Evolutionary conservation across 2,797 vertebrate species (phyloP), one percentile per base, ranked within the genome.

Genomic region (Anas acuta): DNA sequence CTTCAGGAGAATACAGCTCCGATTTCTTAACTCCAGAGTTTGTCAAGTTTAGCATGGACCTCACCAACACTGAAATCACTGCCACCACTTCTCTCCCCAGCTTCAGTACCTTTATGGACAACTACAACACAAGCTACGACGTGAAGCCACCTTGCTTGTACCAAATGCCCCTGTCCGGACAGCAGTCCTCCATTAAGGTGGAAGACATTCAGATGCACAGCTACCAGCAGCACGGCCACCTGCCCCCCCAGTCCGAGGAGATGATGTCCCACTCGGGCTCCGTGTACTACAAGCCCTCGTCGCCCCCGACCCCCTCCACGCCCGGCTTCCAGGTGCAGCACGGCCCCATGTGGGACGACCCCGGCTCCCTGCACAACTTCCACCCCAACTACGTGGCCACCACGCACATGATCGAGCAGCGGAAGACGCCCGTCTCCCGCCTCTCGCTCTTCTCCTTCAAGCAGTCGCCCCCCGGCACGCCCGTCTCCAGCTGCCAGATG

Each of bases 21-120:
- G 99, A 99, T 97, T 99, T 99, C 98, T 98, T 99, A 97, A 99
- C 99, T 25, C 99, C 99, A 95, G 99, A 99, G 98, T 99, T 99
- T 88, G 99, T 99, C 96, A 99, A 99, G 98, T 99, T 99, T 98
- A 99, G 99, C 98, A 99, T 99, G 99, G 99, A 99, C 97, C 98
- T 99, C 83, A 99, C 99, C 92, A 99, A 99, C 98, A 99, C 98
- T 78, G 99, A 99, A 93, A 98, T 99, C 96, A 98, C 99, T 25
- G 98, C 98, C 92, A 98, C 98, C 94, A 98, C 99, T 80, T 99
- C 99, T 91, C 98, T 98, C 80, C 98, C 98, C 98, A 98, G 98
- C 97, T 98, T 98, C 97, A 98, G 98, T 97, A 98, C 98, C 97
- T 98, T 98, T 97, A 98, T 98, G 97, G 99, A 99, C 98, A 97